These are phyloP conservation scores for Eulacestoma nigropectus DNA, from an alignment of 2,113 vertebrate species.

Conservation along the genomic window DNA sequence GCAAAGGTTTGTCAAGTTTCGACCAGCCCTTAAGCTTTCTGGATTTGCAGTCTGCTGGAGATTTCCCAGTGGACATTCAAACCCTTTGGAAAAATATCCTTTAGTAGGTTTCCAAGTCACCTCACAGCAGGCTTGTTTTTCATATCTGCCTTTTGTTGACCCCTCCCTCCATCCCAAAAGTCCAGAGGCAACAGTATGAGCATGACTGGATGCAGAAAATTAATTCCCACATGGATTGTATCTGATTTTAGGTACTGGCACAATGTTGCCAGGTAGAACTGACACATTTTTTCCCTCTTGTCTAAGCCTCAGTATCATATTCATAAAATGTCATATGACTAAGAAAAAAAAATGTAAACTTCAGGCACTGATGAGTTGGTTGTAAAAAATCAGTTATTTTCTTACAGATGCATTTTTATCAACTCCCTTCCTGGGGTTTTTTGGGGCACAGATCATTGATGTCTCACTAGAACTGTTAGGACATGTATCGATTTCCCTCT, in stretches of 20 bases:
- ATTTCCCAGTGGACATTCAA: neutral
- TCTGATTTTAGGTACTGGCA: neutral
- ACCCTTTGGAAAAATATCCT: neutral
- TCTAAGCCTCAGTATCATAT: neutral
- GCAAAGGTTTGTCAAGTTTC: neutral
- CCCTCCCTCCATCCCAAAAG: neutral
- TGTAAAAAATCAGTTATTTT: slow-evolving; percentile 6
- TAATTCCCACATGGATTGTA: neutral
- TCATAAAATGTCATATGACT: neutral
- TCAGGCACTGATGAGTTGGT: neutral
- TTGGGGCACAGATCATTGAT: slow-evolving; percentile 36
- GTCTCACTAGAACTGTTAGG: slow-evolving; percentile 65
- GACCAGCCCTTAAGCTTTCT: neutral
- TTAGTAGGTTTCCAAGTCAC: neutral
- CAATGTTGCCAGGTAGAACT: neutral
- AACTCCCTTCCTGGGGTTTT: slow-evolving; percentile 52
- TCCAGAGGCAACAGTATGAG: neutral
- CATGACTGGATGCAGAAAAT: neutral
- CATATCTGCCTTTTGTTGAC: neutral
- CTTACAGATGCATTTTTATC: slow-evolving; percentile 47
- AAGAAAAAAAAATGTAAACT: neutral
- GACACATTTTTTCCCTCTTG: neutral
- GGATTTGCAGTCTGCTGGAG: neutral
- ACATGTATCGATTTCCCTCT: slow-evolving; percentile 67
- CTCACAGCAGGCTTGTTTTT: neutral